Base-by-base conservation (phyloP, 2,888 invertebrate species). In the Flexamia atlantica region DNA sequence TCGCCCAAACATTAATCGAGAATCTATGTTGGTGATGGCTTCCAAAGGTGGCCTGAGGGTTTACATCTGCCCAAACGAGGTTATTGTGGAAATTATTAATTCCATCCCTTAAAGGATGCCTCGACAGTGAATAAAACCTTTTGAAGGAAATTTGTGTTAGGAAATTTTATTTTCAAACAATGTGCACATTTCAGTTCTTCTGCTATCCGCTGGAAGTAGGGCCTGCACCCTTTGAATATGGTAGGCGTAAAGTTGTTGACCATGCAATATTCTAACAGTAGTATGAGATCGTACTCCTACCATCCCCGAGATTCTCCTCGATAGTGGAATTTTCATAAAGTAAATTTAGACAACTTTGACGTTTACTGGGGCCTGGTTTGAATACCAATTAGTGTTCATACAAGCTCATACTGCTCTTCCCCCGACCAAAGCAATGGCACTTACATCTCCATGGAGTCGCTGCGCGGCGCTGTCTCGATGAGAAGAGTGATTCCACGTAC, bases 181-280 rank as follows among this genome's bases (percentile, higher is more conserved):
- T 4, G 10, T 4, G 25, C 86, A 85, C 50, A 83, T 86, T 25
- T 87, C 87, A 87, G 87, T 86, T 85, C 87, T 85, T 86, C 87
- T 85, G 17, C 25, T 40, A 32, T 60, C 81, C 23, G 82, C 28
- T 25, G 76, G 82, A 12, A 74, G 81, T 12, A 86, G 50, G 60
- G 28, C 74, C 17, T 86, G 84, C 30, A 50, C 40, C 28, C 84
- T 40, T 23, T 84, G 84, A 14, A 85, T 57, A 68, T 86, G 85
- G 57, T 85, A 85, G 17, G 84, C 84, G 83, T 84, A 84, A 83
- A 64, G 60, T 36, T 32, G 57, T 60, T 81, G 32, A 12, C 32
- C 32, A 57, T 81, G 30, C 23, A 81, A 60, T n/a, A 60, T 81
- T 36, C 64, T 83, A 53, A 57, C 68, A 28, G 68, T 20, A 17